Evolutionary conservation across 2,113 vertebrate genomes (phyloP), one percentile per base, ranked within the genome.

Genomic region (Psettodes erumei): DNA sequence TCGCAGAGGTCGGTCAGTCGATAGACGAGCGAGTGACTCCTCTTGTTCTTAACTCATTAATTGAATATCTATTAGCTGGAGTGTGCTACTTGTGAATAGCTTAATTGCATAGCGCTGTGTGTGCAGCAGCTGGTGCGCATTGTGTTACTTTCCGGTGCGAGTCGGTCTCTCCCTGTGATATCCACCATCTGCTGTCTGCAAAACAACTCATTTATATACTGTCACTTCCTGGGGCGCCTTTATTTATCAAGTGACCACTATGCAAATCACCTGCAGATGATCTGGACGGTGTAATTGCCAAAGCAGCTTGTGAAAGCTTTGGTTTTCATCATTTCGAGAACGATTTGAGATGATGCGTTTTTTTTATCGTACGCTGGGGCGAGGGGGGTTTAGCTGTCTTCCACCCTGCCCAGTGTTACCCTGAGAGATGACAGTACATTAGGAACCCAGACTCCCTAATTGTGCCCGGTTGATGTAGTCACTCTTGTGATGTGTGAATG

Each of bases 101-200:
- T 72, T 94, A 92, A 93, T 93, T 93, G 91, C 88, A 62, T 65
- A 63, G 75, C 79, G 15, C 71, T 64, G 78, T 91, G 91, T 90
- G 87, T 91, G 91, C 94, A 95, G 93, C 97, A 98, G 96, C 96
- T 98, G 97, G 94, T 92, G 89, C 77, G 92, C 89, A 95, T 94
- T 92, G 92, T 93, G 88, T 86, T 89, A 82, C 88, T 90, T 91
- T 89, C 71, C 83, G 89, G 85, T 84, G 83, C 81, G 79, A 89
- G 85, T 91, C 91, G 88, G 90, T 90, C 94, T 92, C 94, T 92
- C 90, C 91, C 88, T 92, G 91, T 90, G 90, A 94, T 95, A 95
- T 93, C 88, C 94, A 90, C 98, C 96, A 96, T 97, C 96, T 98
- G 96, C 94, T 95, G 88, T 95, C 93, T 96, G 94, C 94, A 97